Conservation (phyloP, 2,113 vertebrate genomes). For the Otocyon megalotis region DNA sequence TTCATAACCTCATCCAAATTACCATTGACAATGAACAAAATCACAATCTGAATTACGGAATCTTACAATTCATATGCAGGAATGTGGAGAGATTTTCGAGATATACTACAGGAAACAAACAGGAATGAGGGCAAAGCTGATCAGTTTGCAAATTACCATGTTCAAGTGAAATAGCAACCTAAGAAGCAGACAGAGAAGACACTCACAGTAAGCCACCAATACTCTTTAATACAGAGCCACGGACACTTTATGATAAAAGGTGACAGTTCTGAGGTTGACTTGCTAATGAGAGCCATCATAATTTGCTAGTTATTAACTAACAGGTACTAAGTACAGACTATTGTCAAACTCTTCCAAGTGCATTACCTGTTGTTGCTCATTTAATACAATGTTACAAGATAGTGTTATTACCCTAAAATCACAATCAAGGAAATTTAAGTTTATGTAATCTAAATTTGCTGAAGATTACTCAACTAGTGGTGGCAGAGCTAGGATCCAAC, state of each 20-base stretch:
- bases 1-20: neutral
- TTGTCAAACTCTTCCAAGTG: neutral
- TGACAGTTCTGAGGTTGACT: neutral
- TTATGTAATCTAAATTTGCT: neutral
- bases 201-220: fast-evolving
- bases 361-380: neutral
- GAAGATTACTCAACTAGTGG: neutral
- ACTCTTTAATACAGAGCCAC: neutral
- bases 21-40: neutral
- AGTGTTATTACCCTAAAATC: neutral
- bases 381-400: neutral
- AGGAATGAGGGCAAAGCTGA: neutral
- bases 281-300: neutral
- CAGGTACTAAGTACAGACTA: neutral
- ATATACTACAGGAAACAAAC: neutral
- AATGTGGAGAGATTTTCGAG: neutral
- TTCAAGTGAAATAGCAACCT: neutral
- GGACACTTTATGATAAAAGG: fast-evolving
- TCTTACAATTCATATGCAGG: neutral
- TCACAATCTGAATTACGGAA: neutral
- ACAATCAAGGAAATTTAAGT: neutral
- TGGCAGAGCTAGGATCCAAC: neutral
- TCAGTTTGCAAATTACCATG: neutral
- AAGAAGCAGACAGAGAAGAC: neutral
- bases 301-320: neutral